Evolutionary conservation across 2,888 invertebrate species (phyloP).

Genomic region (Sarcophaga carnaria): DNA sequence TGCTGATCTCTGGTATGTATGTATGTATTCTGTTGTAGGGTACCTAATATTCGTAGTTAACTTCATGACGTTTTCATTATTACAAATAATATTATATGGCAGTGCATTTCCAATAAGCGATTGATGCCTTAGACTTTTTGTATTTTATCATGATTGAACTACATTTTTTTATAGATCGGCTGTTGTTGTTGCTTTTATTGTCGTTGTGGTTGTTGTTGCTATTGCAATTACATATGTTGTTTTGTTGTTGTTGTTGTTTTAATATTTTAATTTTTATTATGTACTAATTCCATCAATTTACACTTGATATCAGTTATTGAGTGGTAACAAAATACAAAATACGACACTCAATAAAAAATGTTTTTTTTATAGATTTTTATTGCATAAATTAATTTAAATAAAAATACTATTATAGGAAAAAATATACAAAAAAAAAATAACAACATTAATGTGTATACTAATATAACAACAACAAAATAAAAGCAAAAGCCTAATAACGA

Average conservation of each 20-base stretch:
- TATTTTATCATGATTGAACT: constrained; percentile 48
- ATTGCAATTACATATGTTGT: background rate
- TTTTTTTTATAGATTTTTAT: constrained; percentile 5
- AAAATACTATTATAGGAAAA: background rate
- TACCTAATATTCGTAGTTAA: no score
- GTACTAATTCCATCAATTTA: constrained; percentile 57
- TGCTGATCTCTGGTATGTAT: no score
- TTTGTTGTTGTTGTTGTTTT: constrained; percentile 12
- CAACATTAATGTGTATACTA: background rate
- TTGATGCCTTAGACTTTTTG: constrained; percentile 29
- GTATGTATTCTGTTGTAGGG: no score
- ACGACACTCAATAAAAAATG: constrained; percentile 16
- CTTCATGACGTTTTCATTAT: no score
- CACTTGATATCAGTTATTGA: constrained; percentile 53
- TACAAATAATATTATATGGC: no score
- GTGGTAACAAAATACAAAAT: constrained; percentile 47
- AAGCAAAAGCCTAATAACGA: constrained; percentile 25
- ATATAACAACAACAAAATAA: no score
- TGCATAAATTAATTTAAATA: constrained; percentile 52
- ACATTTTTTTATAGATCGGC: background rate
- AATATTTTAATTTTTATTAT: constrained; percentile 55
- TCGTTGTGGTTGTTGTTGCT: background rate
- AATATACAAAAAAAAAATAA: no score
- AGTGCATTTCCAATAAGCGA: constrained; percentile 40
- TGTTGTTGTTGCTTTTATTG: background rate